Percentiles rank a stretch among this genome's conserved stretches.
phyloP scores from a whole-genome alignment of 2,888 invertebrate genomes.

The Napeogenes inachia region DNA sequence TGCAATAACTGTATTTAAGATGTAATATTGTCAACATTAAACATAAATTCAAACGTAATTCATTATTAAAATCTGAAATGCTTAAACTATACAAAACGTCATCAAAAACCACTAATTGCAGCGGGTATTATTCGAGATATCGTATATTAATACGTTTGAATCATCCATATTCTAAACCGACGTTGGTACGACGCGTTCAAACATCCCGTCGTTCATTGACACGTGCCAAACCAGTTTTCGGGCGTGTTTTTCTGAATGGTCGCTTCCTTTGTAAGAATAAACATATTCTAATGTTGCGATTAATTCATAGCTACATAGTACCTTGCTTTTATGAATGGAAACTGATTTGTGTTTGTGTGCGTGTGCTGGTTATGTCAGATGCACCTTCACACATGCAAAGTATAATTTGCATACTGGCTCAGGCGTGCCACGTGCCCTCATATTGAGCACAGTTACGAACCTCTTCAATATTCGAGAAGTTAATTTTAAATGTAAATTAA shows the following conservation, averaged over 20 bases:
- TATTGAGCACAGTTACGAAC: slow-evolving; percentile 61
- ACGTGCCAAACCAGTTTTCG: slow-evolving; percentile 75
- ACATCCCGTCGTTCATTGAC: slow-evolving; percentile 75
- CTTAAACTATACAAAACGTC: slow-evolving; percentile 21
- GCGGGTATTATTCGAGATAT: slow-evolving; percentile 54
- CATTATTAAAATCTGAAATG: slow-evolving; percentile 4
- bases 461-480: slow-evolving; percentile 69
- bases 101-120: slow-evolving; percentile 42
- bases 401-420: slow-evolving; percentile 68
- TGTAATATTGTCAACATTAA: slow-evolving; percentile 8
- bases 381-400: slow-evolving; percentile 46
- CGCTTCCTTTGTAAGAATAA: slow-evolving; percentile 75
- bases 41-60: too few species aligned
- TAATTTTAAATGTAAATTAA: slow-evolving; percentile 68
- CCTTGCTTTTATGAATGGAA: slow-evolving; percentile 75
- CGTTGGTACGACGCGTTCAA: slow-evolving; percentile 59
- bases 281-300: slow-evolving; percentile 78
- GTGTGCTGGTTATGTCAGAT: slow-evolving; percentile 44
- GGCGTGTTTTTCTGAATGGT: slow-evolving; percentile 74
- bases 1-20: slow-evolving; percentile 13
- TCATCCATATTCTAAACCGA: slow-evolving; percentile 63
- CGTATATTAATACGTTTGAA: slow-evolving; percentile 67
- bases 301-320: slow-evolving; percentile 76
- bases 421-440: slow-evolving; percentile 66
- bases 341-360: slow-evolving; percentile 51